Evolutionary conservation across 1,140 invertebrate species (phyloP), one percentile per base, ranked within the genome.

Genomic region (Euwallacea similis): DNA sequence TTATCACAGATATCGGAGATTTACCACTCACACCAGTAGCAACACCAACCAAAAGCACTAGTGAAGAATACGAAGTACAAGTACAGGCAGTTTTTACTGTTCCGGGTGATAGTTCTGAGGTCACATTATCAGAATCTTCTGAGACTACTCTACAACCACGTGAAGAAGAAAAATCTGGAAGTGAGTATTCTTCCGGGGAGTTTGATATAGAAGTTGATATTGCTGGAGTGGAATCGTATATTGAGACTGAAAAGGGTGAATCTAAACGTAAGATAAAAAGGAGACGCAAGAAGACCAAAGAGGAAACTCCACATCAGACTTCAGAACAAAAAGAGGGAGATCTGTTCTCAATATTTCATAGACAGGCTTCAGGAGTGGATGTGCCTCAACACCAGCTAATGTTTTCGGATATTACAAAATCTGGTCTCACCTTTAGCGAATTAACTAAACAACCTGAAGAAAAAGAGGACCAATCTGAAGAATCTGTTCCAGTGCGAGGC

Each of bases 41-140:
- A 15, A 75, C 70, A 7, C 58, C 73, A 15, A 69, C 73, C 15
- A 61, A 67, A 46, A 74, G 70, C 64, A 79, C 84, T 63, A 86
- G 86, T 63, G 87, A 89, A 73, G 86, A 86, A 4, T 89, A 87
- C 70, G 87, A 89, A 79, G 80, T 89, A 7, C 86, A 88, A 73
- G 83, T 89, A 21, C 79, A 85, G 75, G 86, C 87, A n/a, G 83
- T 85, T 72, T 83, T 89, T 46, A 84, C 84, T 15, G 84, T 89
- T 73, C 87, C 87, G 6, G 72, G 79, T 0, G 84, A 87, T 50
- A 80, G 75, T 2, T 83, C 82, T 54, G 76, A 75, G 43, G 60
- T 58, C 41, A 73, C 63, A 11, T 55, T 58, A 65, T 71, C 54
- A 9, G 69, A 71, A 65, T 10, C 50, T 9, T 11, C 42, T 4